Evolutionary conservation across 2,797 vertebrate genomes (phyloP), one percentile per base, ranked within the genome.

Genomic region (Falco peregrinus): DNA sequence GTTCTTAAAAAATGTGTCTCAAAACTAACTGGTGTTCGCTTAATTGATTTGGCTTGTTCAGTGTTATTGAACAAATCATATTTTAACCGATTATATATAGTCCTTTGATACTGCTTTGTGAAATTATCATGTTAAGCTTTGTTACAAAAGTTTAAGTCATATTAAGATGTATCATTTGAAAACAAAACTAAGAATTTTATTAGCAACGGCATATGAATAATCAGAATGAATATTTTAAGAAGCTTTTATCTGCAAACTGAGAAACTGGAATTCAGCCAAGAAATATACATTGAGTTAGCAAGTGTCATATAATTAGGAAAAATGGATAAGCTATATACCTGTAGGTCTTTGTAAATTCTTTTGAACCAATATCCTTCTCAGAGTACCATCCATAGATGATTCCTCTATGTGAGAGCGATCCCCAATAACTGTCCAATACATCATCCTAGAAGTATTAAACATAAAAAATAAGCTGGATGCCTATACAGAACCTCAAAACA

Each of bases 371-470:
- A 99, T 98, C 96, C 99, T 98, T 75, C 99, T 98, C 91, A 99
- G 96, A 60, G 99, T 99, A 17, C 99, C 99, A 48, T 99, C 99
- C 99, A 99, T 99, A 41, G 99, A 99, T 1, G 99, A 99, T 85
- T 99, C 99, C 91, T 99, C 99, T 90, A 99, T 99, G 70, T 99
- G 99, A 54, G 99, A 99, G 79, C 98, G 99, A 94, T 99, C 99
- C 7, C 99, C 99, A 87, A 99, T 98, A 43, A 99, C 99, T 31
- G 99, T 99, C 99, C 99, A 99, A 96, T 99, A 99, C 99, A 99
- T 99, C 99, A 99, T 99, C 93, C 99, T 99, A 75, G 65, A 96
- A 92, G 77, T 8, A 53, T 50, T 2, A 83, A 88, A 90, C 13
- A 74, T 9, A 45, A 86, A 76, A 74, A 29, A 25, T 18, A 10